These are phyloP conservation scores for Aplysina aerophoba DNA, from an alignment of 37 sponge, comb jelly and placozoan genomes.

Conservation along the genomic window DNA sequence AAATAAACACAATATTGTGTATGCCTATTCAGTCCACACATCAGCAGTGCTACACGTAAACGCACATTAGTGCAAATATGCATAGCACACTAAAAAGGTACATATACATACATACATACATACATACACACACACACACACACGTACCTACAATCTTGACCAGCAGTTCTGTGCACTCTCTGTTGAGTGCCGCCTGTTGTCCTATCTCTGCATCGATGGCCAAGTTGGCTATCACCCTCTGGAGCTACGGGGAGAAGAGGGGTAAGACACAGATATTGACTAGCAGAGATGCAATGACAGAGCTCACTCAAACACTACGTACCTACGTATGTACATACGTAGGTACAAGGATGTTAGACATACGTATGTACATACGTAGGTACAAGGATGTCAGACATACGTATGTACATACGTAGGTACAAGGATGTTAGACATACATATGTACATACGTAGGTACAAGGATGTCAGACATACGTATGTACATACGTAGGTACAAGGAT, in stretches of 20 bases:
- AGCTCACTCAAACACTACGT: no score
- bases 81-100: neutral
- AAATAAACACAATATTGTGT: no score
- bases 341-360: neutral
- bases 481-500: neutral
- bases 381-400: neutral
- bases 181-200: constrained; percentile 24
- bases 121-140: constrained; percentile 29
- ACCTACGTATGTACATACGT: constrained; percentile 19
- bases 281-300: no score
- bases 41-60: no score
- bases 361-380: constrained; percentile 1
- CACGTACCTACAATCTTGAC: constrained; percentile 64
- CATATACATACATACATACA: constrained; percentile 20
- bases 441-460: neutral
- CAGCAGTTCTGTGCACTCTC: constrained; percentile 44
- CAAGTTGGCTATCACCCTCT: constrained; percentile 78
- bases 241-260: neutral
- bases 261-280: constrained; percentile 36
- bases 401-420: neutral
- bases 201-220: constrained; percentile 76
- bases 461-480: neutral
- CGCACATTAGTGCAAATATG: no score
- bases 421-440: neutral
- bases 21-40: no score